Percentiles rank a stretch among this genome's conserved stretches.
These are phyloP conservation scores for Amorpha juglandis DNA, from an alignment of 2,888 invertebrate species.

Conservation along the genomic window DNA sequence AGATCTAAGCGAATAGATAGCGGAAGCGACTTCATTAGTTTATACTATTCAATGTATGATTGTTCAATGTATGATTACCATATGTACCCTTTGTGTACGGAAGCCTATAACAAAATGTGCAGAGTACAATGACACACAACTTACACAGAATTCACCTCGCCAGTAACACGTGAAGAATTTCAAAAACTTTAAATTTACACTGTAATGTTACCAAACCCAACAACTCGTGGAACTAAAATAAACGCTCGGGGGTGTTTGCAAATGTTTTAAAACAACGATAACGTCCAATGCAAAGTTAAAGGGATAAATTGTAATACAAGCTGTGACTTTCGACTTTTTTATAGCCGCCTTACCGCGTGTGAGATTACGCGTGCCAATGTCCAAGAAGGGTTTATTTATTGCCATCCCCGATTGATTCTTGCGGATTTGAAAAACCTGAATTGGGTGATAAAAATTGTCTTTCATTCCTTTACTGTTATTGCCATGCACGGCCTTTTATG, in stretches of 20 bases:
- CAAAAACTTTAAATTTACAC: not conserved
- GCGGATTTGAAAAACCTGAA: slow-evolving; percentile 31
- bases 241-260: not conserved
- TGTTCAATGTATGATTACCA: no score
- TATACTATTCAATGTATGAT: no score
- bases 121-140: no score
- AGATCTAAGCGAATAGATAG: no score
- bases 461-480: not conserved
- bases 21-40: no score
- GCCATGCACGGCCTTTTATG: not conserved
- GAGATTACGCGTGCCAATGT: slow-evolving; percentile 19
- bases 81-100: no score
- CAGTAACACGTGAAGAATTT: not conserved
- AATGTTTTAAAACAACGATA: slow-evolving; percentile 53
- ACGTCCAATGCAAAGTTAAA: slow-evolving; percentile 44
- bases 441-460: slow-evolving; percentile 33
- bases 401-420: slow-evolving; percentile 41
- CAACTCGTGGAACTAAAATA: not conserved
- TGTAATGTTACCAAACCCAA: not conserved
- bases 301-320: slow-evolving; percentile 50
- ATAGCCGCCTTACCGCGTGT: slow-evolving; percentile 36
- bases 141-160: no score
- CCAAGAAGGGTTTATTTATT: slow-evolving; percentile 42
- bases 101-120: no score
- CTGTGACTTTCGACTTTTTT: slow-evolving; percentile 44